A percentile compares a stretch with the other conserved stretches of the same genome.
Conservation (phyloP, 2,113 vertebrate species). For the Pavo muticus region DNA sequence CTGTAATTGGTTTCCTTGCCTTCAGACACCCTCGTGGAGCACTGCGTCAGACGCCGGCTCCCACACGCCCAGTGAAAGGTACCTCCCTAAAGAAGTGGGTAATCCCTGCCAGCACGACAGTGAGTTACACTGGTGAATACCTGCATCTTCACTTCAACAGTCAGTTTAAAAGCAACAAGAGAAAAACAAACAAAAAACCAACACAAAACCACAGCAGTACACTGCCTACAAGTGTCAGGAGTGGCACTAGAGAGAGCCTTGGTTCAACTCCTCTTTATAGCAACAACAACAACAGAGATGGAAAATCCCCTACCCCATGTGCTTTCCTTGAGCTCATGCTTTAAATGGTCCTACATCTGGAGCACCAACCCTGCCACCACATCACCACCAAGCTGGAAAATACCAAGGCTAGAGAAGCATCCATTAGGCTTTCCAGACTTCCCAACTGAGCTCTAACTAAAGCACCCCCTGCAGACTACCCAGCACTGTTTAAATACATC, state of each 20-base stretch:
- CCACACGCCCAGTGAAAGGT: not conserved
- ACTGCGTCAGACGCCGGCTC: not conserved
- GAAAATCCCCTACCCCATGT: not conserved
- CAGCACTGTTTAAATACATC: not conserved
- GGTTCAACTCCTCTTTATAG: not conserved
- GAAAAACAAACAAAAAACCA: not conserved
- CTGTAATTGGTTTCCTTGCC: not conserved
- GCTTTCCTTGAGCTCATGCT: not conserved
- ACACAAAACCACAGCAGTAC: not conserved
- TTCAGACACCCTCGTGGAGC: not conserved
- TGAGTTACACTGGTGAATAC: not conserved
- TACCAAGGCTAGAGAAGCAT: accelerated
- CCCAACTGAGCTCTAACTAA: not conserved
- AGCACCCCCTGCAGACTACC: not conserved
- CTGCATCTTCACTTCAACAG: not conserved
- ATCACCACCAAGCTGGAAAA: not conserved
- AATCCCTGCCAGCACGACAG: accelerated
- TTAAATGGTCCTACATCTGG: not conserved
- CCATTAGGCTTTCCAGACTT: not conserved
- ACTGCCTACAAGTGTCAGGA: not conserved
- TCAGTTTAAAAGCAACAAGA: not conserved
- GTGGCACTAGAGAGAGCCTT: accelerated
- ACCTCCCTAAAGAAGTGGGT: not conserved
- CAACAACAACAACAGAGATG: not conserved
- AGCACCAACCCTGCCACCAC: not conserved